A percentile compares a stretch with the other conserved stretches of the same genome.
These are phyloP conservation scores for Gambusia affinis DNA, from an alignment of 2,113 vertebrate species.

Conservation along the genomic window DNA sequence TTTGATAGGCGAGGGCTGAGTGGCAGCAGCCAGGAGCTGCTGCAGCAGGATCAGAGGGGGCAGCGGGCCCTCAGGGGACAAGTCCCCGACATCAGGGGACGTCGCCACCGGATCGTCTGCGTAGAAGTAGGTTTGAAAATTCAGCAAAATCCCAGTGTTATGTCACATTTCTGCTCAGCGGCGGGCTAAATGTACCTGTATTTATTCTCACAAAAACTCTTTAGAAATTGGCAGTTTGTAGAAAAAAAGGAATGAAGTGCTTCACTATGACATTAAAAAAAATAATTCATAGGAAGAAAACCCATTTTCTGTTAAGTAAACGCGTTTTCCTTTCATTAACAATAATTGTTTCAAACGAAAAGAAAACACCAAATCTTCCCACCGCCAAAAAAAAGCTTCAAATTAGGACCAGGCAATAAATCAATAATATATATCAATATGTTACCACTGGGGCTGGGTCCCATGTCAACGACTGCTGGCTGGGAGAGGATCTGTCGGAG, in stretches of 20 bases:
- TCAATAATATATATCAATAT: no score
- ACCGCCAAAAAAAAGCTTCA: not conserved
- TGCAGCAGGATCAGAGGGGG: conserved; percentile 95
- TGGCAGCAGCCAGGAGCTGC: conserved; percentile 92
- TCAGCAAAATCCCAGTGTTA: not conserved
- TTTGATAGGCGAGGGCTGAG: conserved; percentile 96
- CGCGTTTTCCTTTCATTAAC: not conserved
- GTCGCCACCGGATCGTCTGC: conserved; percentile 88
- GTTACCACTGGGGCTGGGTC: conserved; percentile 82
- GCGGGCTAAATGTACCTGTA: no score
- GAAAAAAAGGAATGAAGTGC: not conserved
- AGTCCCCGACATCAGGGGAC: conserved; percentile 90
- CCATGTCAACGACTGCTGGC: conserved; percentile 86
- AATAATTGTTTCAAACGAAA: not conserved
- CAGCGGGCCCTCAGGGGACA: conserved; percentile 96
- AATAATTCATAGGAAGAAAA: not conserved
- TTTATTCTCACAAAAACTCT: no score
- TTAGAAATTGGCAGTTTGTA: no score
- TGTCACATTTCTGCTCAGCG: not conserved
- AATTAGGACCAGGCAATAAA: no score
- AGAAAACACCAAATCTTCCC: not conserved
- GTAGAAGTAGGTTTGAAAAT: not conserved
- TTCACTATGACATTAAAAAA: not conserved
- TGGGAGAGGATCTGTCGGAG: conserved; percentile 95
- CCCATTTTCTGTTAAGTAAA: not conserved